Evolutionary conservation across 2,113 vertebrate species (phyloP).

Genomic region (Sphyrna mokarran): DNA sequence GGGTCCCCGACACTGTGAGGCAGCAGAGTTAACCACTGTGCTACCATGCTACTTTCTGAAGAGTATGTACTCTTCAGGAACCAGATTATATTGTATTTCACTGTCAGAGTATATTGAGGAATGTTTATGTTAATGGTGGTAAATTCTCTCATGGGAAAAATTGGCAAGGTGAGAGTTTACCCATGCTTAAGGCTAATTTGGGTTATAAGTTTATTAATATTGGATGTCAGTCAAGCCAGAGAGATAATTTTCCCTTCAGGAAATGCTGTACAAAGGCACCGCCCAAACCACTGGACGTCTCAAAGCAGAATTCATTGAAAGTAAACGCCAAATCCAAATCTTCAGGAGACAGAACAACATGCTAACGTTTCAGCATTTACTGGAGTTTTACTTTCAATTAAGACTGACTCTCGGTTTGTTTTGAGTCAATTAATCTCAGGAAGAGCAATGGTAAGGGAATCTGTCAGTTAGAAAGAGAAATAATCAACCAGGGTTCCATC

Average conservation of each 20-base stretch:
- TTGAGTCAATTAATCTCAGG: neutral
- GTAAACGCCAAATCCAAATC: neutral
- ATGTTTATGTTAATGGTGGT: neutral
- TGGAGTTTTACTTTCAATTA: neutral
- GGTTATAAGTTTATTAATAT: neutral
- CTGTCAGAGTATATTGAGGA: neutral
- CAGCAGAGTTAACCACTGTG: no score
- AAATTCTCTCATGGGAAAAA: neutral
- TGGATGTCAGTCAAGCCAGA: neutral
- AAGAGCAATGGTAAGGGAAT: neutral
- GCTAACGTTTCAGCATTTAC: neutral
- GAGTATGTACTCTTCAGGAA: neutral
- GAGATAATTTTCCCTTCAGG: neutral
- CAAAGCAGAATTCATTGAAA: neutral
- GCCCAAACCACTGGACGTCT: neutral
- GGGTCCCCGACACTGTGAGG: no score
- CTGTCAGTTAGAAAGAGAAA: neutral
- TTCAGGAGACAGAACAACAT: neutral
- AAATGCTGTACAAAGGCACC: neutral
- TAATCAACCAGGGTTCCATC: neutral
- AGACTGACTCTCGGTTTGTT: neutral
- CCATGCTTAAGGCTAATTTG: neutral
- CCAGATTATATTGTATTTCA: neutral
- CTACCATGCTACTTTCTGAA: neutral
- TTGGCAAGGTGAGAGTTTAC: neutral